These are phyloP conservation scores for Ivindomyrus marchei DNA, from an alignment of 2,113 vertebrate genomes.

Conservation along the genomic window DNA sequence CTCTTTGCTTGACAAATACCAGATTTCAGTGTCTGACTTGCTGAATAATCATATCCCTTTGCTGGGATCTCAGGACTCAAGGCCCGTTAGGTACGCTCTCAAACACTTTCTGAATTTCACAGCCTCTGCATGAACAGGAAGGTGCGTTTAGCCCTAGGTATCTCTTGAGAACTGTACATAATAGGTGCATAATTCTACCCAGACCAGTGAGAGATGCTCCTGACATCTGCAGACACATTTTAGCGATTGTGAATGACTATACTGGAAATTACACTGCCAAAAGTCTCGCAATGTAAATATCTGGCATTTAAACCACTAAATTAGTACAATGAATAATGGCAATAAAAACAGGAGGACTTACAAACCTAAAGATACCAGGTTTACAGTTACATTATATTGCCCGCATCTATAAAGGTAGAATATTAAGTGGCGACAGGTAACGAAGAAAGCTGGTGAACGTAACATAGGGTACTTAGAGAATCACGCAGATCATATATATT, in stretches of 20 bases:
- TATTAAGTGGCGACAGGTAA: background rate
- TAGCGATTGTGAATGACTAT: background rate
- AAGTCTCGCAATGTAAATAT: background rate
- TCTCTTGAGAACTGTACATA: background rate
- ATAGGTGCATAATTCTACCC: background rate
- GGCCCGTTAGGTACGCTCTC: background rate
- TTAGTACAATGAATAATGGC: background rate
- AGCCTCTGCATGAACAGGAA: background rate
- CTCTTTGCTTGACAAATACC: background rate
- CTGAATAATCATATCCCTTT: background rate
- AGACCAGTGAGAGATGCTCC: background rate
- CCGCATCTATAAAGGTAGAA: background rate
- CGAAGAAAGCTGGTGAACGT: background rate
- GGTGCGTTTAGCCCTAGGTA: background rate
- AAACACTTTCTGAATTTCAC: background rate
- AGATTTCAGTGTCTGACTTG: background rate
- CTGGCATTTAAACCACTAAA: background rate
- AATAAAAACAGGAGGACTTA: background rate
- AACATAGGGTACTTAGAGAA: background rate
- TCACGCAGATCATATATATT: background rate
- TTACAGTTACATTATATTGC: background rate
- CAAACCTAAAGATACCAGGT: background rate
- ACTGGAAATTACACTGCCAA: background rate
- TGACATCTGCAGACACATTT: background rate
- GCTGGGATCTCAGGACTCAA: background rate